Conservation (phyloP, 1,140 invertebrate species). For the Drosophila kanapiae region DNA sequence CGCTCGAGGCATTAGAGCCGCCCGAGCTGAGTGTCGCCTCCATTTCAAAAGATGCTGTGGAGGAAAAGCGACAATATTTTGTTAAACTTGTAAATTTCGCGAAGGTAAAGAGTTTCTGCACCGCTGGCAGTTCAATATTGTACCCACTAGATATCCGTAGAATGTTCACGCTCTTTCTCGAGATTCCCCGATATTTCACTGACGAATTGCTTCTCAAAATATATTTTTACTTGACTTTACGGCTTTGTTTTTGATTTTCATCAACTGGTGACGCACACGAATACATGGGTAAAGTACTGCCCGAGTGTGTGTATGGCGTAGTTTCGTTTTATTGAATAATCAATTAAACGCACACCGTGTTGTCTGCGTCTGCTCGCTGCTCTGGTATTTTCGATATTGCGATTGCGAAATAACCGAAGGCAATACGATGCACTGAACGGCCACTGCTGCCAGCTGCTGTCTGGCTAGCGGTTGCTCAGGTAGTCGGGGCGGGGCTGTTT, state of each 20-base stretch:
- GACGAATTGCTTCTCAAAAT: constrained; percentile 68
- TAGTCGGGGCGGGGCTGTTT: constrained; percentile 2
- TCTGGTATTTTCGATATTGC: constrained; percentile 70
- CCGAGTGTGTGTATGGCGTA: constrained; percentile 53
- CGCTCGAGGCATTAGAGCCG: constrained; percentile 73
- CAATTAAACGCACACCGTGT: constrained; percentile 72
- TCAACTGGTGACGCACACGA: constrained; percentile 55
- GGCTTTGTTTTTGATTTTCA: constrained; percentile 54
- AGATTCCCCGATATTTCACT: constrained; percentile 40
- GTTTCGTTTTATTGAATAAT: constrained; percentile 74
- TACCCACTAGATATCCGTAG: constrained; percentile 11
- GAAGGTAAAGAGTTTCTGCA: neutral
- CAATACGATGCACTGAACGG: neutral
- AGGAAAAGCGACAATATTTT: neutral
- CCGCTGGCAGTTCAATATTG: neutral
- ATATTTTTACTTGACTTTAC: constrained; percentile 47
- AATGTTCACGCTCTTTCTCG: constrained; percentile 64
- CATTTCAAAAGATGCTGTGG: constrained; percentile 48
- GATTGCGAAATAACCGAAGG: constrained; percentile 42
- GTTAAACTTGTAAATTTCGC: neutral
- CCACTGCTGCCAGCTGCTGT: constrained; percentile 8
- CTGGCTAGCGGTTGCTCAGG: neutral
- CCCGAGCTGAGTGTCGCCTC: constrained; percentile 72
- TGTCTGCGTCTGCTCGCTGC: constrained; percentile 30
- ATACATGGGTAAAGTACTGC: constrained; percentile 24